Evolutionary conservation across 2,113 vertebrate genomes (phyloP), one percentile per base, ranked within the genome.

Genomic region (Myxocyprinus asiaticus): DNA sequence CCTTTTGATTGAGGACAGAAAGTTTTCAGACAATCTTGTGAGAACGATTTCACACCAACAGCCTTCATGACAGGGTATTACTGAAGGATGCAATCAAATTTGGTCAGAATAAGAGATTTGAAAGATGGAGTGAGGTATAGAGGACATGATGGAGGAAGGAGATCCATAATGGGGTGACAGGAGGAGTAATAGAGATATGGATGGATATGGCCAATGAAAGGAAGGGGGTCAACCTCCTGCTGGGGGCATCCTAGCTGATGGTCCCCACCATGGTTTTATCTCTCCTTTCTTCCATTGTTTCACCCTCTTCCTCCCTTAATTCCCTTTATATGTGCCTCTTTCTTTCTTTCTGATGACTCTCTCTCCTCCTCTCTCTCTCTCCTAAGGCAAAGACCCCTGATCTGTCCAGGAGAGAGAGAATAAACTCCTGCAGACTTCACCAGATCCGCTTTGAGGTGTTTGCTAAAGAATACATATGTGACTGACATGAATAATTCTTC

Each of bases 261-360:
- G 73, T 64, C 47, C 15, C 61, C 61, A 65, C 59, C 33, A 72
- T 59, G 79, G 81, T 70, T 85, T 85, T 83, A 85, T 83, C 84
- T 85, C 64, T 70, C 84, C 70, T 81, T 81, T 81, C 84, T 82
- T 82, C 75, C 75, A 78, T 85, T 85, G 81, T 85, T 85, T 85
- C 69, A 78, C 68, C 51, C 78, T 84, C 78, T 85, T 82, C 84
- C 81, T 84, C 66, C 66, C 59, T 81, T 84, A 82, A 84, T 84
- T 84, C 80, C 53, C 72, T 81, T 82, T 84, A 81, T 84, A 80
- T 84, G 50, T 77, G 15, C 47, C 17, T 33, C 77, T 80, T 81
- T 78, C 58, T 79, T 14, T 78, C 64, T 68, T 65, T 76, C 45
- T 79, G 55, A 33, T 77, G 67, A 67, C 51, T 65, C 9, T 55